A percentile compares a stretch with the other conserved stretches of the same genome.
Evolutionary conservation across 2,113 vertebrate species (phyloP).

Genomic region (Heptranchias perlo): DNA sequence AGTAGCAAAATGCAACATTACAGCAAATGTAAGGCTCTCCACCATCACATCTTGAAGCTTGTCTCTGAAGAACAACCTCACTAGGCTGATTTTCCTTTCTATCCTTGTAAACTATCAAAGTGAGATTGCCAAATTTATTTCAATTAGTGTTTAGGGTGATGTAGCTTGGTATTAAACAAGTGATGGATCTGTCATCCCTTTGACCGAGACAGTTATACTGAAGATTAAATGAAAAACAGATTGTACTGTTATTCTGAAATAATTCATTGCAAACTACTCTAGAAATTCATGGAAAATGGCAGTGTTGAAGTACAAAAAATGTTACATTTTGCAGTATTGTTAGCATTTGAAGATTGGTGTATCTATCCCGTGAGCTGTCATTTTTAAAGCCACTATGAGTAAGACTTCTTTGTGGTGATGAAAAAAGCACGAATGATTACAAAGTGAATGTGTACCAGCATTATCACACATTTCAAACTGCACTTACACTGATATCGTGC

Average conservation of each 20-base stretch:
- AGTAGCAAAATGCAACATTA: neutral
- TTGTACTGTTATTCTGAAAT: neutral
- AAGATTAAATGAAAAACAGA: constrained; percentile 31
- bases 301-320: neutral
- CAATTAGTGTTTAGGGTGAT: constrained; percentile 17
- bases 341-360: neutral
- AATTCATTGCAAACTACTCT: neutral
- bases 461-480: neutral
- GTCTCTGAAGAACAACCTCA: constrained; percentile 24
- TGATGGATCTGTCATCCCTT: constrained; percentile 29
- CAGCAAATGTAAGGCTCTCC: neutral
- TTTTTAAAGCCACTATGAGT: neutral
- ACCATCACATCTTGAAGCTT: neutral
- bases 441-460: neutral
- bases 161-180: constrained; percentile 23
- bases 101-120: neutral
- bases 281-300: constrained; percentile 11
- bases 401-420: neutral
- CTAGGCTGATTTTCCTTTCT: neutral
- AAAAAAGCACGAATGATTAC: neutral
- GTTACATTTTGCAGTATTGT: neutral
- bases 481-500: neutral
- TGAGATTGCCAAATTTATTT: constrained; percentile 26
- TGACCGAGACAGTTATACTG: constrained; percentile 10
- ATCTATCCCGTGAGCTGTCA: neutral